A percentile compares a stretch with the other conserved stretches of the same genome.
Evolutionary conservation across 2,113 vertebrate species (phyloP).

Genomic region (Sphyrna mokarran): DNA sequence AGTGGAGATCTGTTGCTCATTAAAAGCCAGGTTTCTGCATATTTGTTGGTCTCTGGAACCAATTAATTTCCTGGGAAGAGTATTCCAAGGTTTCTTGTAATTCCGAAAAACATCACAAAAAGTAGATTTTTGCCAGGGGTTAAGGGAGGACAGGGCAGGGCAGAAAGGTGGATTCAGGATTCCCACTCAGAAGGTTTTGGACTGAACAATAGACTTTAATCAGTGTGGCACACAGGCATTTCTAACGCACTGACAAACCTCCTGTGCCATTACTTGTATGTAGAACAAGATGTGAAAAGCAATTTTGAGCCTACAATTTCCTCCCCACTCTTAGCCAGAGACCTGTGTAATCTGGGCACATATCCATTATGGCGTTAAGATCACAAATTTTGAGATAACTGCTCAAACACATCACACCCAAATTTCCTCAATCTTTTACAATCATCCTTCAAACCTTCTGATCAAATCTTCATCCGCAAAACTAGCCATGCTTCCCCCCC

Average conservation of each 20-base stretch:
- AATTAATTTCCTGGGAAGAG: background rate
- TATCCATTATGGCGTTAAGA: background rate
- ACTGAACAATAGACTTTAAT: background rate
- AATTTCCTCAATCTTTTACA: background rate
- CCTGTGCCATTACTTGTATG: background rate
- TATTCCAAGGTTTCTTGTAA: background rate
- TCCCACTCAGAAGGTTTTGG: background rate
- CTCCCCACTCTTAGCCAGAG: background rate
- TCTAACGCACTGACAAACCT: background rate
- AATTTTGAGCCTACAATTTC: background rate
- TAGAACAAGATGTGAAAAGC: background rate
- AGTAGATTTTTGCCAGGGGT: background rate
- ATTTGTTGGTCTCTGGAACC: background rate
- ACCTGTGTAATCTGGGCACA: background rate
- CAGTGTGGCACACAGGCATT: background rate
- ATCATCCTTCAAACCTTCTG: background rate
- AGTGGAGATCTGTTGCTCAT: background rate
- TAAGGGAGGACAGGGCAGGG: background rate
- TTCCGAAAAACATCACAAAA: background rate
- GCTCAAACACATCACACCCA: background rate
- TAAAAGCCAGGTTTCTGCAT: slow-evolving; percentile 12
- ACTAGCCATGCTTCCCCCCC: background rate
- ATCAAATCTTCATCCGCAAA: background rate
- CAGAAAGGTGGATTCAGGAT: background rate
- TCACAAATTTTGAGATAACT: background rate